Base-by-base conservation (phyloP, 2,888 invertebrate genomes). In the Andricus curvator region DNA sequence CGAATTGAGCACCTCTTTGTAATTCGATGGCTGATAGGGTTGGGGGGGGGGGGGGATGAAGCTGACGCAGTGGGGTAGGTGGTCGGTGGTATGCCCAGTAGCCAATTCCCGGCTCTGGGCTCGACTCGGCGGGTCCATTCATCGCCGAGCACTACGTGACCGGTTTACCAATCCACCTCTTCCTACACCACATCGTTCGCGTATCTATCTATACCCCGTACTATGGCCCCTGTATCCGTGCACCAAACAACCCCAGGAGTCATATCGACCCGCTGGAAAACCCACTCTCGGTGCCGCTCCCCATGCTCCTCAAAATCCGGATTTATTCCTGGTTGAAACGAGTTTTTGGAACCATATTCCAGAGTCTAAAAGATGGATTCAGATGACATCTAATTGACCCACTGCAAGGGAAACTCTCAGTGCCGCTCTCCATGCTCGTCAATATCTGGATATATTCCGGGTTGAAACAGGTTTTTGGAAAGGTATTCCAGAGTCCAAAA, bases 101-200 rank as follows among this genome's bases (percentile, higher is more conserved):
- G 92, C 92, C 91, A 92, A 92, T 92, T 92, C 91, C 92, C 90
- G 89, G 90, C 90, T 90, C 90, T 86, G 89, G 89, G 90, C 91
- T 91, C 90, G 90, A 90, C 90, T 91, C 92, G 92, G 90, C 90
- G 91, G 92, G 91, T 92, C 92, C 92, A 92, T 92, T 92, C 92
- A 92, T 92, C 91, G 92, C 91, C 88, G 91, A 86, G 90, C 89
- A 90, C 90, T 92, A 92, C 92, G 92, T 92, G 92, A 92, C 92
- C 91, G 90, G 92, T 91, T 91, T 92, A 89, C 91, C 89, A 91
- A 92, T 91, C 89, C 89, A 84, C 86, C 90, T 89, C 88, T 85
- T 85, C 82, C 85, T 87, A 80, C 86, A 78, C 82, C 85, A 80
- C 82, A 80, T 84, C 83, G 80, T 79, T 83, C 84, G 79, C 83